Evolutionary conservation across 2,113 vertebrate genomes (phyloP).

Genomic region (Triplophysa siluroides): DNA sequence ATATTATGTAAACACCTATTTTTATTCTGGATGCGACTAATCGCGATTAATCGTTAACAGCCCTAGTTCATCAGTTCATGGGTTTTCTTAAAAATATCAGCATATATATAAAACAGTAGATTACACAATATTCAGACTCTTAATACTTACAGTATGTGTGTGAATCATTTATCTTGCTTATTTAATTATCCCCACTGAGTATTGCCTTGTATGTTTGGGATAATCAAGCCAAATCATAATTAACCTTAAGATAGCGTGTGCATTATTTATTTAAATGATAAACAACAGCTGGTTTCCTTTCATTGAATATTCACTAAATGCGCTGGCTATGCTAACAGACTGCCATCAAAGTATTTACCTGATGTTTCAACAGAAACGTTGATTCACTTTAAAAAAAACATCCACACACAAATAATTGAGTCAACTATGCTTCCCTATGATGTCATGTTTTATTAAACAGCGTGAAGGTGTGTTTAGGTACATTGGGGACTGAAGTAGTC

Average conservation of each 20-base stretch:
- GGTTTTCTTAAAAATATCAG: no score
- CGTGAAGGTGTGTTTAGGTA: constrained; percentile 1
- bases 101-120: not conserved
- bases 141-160: not conserved
- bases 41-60: no score
- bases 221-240: not conserved
- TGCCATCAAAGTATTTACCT: constrained; percentile 27
- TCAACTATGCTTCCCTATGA: constrained; percentile 14
- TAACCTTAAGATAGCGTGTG: constrained; percentile 19
- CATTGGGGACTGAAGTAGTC: constrained; percentile 25
- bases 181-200: not conserved
- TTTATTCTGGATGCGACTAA: no score
- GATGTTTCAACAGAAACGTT: constrained; percentile 8
- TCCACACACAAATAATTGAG: constrained; percentile 9
- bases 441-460: constrained; percentile 15
- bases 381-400: not conserved
- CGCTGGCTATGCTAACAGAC: constrained; percentile 12
- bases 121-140: no score
- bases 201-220: not conserved
- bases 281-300: constrained; percentile 31
- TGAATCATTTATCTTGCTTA: not conserved
- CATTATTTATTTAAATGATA: constrained; percentile 14
- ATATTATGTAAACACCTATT: no score
- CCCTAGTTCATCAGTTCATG: no score
- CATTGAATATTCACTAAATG: constrained; percentile 1